Evolutionary conservation across 2,797 vertebrate genomes (phyloP), one percentile per base, ranked within the genome.

Genomic region (Acrossocheilus wenchowensis): DNA sequence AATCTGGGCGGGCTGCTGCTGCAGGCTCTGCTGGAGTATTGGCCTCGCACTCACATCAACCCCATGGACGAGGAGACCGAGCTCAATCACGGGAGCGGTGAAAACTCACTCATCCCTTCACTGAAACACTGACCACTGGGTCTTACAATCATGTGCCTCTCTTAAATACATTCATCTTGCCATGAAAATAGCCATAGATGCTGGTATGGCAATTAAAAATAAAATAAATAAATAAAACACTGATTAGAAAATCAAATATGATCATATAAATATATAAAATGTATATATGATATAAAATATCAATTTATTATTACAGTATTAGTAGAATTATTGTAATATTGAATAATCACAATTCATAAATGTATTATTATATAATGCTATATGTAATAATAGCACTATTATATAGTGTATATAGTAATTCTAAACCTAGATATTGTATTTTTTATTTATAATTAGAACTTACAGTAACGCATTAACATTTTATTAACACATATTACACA

Each of bases 61-160:
- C 96, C 96, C 64, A 95, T 96, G 94, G 96, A 97, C 41, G 96
- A 97, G 50, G 96, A 97, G 89, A 96, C 95, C 5, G 96, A 97
- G 88, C 94, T 96, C 41, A 96, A 96, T 89, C 96, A 97, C 21
- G 95, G 96, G 96, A 85, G 86, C 92, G 50, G 45, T 57, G 14
- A n/a, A 3, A 45, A 19, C 57, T 69, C 0, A 45, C 15, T 8
- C 39, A n/a, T 7, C 8, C 15, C 41, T 26, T 0, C 6, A 15
- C 71, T 45, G 8, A 26, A 17, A 73, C 23, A 14, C 41, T 5
- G 5, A 54, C 52, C 8, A 52, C 50, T 19, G 15, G 15, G 6
- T 52, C 0, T 6, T 52, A 19, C 50, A 6, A 19, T 50, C 4
- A 5, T 50, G 30, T 30, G 17, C 7, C 52, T 26, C 52, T 60